Evolutionary conservation across 37 sponge, comb jelly and placozoan genomes (phyloP).

Genomic region (Halisarca cf. caerulea): DNA sequence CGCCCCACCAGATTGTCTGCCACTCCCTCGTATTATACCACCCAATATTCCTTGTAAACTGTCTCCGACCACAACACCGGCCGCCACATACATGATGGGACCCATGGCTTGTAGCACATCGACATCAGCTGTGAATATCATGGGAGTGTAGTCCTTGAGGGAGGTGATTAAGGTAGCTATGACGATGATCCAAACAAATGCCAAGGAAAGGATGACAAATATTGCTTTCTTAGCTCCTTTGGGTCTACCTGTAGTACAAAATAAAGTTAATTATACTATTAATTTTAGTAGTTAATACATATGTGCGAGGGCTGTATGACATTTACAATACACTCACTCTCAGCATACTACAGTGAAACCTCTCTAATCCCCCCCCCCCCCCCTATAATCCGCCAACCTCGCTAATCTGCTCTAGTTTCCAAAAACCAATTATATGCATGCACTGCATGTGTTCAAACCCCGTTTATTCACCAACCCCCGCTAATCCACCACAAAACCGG

Average conservation of each 20-base stretch:
- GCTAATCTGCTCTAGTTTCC: too few species aligned
- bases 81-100: background rate
- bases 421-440: too few species aligned
- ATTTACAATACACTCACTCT: too few species aligned
- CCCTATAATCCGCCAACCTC: too few species aligned
- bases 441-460: too few species aligned
- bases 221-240: background rate
- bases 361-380: too few species aligned
- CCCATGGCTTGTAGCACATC: background rate
- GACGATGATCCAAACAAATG: background rate
- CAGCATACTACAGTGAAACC: too few species aligned
- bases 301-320: too few species aligned
- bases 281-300: too few species aligned
- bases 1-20: conserved; percentile 42
- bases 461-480: too few species aligned
- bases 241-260: background rate
- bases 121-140: background rate
- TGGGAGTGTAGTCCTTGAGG: background rate
- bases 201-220: background rate
- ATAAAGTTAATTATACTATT: too few species aligned
- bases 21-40: conserved; percentile 55
- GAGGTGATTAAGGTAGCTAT: background rate
- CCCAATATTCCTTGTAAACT: background rate
- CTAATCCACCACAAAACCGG: too few species aligned
- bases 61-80: background rate